These are phyloP conservation scores for Agelas oroides DNA, from an alignment of 37 sponge, comb jelly and placozoan genomes.

Conservation along the genomic window DNA sequence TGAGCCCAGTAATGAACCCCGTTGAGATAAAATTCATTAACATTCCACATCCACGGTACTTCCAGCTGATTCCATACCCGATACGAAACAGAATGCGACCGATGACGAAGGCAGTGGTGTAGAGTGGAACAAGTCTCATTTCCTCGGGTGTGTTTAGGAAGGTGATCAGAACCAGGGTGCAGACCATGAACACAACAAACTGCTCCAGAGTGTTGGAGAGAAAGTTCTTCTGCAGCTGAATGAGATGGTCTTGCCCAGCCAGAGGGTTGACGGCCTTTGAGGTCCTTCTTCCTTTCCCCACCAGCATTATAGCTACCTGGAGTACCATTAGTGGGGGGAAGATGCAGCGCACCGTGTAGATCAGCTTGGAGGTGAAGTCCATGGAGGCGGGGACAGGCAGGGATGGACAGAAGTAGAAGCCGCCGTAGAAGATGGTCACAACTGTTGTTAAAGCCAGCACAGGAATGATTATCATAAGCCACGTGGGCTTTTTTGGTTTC, in stretches of 20 bases:
- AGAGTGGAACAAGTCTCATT: conserved; percentile 67
- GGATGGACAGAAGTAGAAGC: conserved; percentile 30
- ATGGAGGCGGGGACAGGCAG: conserved; percentile 58
- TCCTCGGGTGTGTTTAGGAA: conserved; percentile 38
- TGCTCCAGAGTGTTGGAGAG: conserved; percentile 74
- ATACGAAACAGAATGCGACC: conserved; percentile 62
- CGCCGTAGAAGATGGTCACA: conserved; percentile 47
- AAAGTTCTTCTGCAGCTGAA: conserved; percentile 50
- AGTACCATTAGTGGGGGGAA: conserved; percentile 44
- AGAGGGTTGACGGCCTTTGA: conserved; percentile 35
- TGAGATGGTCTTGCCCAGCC: conserved; percentile 50
- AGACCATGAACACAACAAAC: conserved; percentile 4
- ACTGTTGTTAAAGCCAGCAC: neutral
- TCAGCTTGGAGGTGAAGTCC: conserved; percentile 30
- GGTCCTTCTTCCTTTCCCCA: conserved; percentile 8
- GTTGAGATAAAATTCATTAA: conserved; percentile 26
- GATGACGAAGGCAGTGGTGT: conserved; percentile 28
- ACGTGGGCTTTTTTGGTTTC: too few species aligned
- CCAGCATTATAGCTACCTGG: conserved; percentile 5
- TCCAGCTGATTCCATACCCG: conserved; percentile 54
- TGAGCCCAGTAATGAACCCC: conserved; percentile 2
- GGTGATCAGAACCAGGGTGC: conserved; percentile 23
- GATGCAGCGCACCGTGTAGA: conserved; percentile 43
- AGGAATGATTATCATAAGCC: too few species aligned
- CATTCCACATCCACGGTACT: conserved; percentile 60